Percentiles rank a stretch among this genome's conserved stretches.
These are phyloP conservation scores for Eilema depressum DNA, from an alignment of 2,888 invertebrate genomes.

Conservation along the genomic window DNA sequence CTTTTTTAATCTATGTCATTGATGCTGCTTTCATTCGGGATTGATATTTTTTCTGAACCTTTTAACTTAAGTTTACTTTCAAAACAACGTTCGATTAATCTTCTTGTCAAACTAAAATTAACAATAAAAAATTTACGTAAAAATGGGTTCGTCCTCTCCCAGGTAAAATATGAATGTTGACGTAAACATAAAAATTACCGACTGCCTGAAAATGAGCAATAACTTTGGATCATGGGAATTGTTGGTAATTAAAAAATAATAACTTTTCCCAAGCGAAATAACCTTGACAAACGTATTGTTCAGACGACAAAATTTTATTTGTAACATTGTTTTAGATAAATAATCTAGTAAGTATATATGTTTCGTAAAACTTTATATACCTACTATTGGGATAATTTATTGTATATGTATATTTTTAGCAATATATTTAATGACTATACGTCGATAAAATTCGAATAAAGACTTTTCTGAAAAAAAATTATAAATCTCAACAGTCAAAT, in stretches of 20 bases:
- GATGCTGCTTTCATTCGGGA: slow-evolving; percentile 24
- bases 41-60: neutral
- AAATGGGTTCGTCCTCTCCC: neutral
- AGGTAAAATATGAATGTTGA: neutral
- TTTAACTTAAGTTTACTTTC: neutral
- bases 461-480: too few species aligned
- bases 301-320: neutral
- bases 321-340: too few species aligned
- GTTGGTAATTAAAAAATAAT: slow-evolving; percentile 14
- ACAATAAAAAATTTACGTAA: neutral
- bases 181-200: slow-evolving; percentile 5
- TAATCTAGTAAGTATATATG: too few species aligned
- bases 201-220: slow-evolving; percentile 11
- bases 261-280: slow-evolving; percentile 1
- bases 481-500: too few species aligned
- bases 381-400: too few species aligned
- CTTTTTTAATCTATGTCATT: slow-evolving; percentile 23
- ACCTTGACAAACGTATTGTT: neutral
- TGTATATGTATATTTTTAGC: too few species aligned
- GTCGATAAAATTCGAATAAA: too few species aligned
- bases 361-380: too few species aligned
- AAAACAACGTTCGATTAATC: neutral
- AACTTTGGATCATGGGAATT: slow-evolving; percentile 13
- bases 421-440: too few species aligned
- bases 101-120: neutral